phyloP scores from a whole-genome alignment of 1,140 invertebrate genomes.

The Pissodes strobi region DNA sequence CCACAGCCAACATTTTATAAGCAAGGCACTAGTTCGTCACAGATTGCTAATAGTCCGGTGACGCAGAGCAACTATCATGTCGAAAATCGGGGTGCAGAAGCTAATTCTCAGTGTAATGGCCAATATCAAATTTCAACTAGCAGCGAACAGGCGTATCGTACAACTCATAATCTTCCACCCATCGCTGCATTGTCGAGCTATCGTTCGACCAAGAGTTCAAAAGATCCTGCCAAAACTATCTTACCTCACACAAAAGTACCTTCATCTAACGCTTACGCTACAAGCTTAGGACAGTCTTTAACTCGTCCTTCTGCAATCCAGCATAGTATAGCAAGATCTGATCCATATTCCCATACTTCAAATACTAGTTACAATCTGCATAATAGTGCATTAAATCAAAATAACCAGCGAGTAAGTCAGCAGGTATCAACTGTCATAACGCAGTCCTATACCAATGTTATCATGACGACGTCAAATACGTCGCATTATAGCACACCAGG shows the following conservation, averaged over 20 bases:
- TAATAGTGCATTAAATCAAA: constrained; percentile 30
- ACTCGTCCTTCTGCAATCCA: background rate
- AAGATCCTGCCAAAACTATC: constrained; percentile 46
- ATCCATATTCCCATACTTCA: constrained; percentile 2
- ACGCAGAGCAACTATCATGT: background rate
- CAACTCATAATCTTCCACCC: constrained; percentile 60
- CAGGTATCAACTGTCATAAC: constrained; percentile 30
- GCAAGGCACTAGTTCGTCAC: constrained; percentile 9
- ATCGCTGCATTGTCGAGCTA: constrained; percentile 59
- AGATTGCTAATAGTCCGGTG: background rate
- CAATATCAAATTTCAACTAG: constrained; percentile 11
- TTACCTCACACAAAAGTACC: constrained; percentile 27
- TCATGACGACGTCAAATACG: constrained; percentile 39
- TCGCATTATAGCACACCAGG: constrained; percentile 18
- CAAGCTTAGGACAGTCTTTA: no score
- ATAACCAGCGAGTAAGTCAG: constrained; percentile 8
- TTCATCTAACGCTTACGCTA: constrained; percentile 18
- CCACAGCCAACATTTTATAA: constrained; percentile 29
- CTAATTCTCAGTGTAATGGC: constrained; percentile 1
- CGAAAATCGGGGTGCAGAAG: constrained; percentile 4
- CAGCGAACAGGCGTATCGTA: constrained; percentile 34
- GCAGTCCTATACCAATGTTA: constrained; percentile 39
- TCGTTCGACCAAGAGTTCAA: constrained; percentile 54
- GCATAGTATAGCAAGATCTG: constrained; percentile 1
- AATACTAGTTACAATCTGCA: background rate